Evolutionary conservation across 2,113 vertebrate species (phyloP).

Genomic region (Tachysurus vachellii): DNA sequence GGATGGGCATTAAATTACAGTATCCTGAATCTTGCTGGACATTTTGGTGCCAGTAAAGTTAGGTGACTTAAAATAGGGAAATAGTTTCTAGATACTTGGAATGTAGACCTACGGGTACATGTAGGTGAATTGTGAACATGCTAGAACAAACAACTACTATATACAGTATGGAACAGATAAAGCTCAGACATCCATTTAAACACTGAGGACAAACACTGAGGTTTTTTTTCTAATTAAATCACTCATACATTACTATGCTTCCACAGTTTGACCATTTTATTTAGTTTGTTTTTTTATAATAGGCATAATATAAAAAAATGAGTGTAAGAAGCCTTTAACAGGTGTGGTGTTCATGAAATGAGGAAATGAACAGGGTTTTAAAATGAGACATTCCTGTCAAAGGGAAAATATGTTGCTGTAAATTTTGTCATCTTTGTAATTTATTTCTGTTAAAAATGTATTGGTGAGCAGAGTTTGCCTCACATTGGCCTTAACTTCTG

Average conservation of each 20-base stretch:
- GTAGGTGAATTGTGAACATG: background rate
- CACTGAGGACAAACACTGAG: background rate
- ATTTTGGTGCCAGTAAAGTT: background rate
- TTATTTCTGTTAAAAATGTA: background rate
- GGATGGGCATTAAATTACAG: background rate
- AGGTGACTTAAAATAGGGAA: background rate
- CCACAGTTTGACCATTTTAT: background rate
- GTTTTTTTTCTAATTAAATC: too few species aligned
- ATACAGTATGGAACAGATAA: background rate
- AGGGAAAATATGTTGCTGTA: background rate
- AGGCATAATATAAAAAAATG: background rate
- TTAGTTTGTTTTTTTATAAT: background rate
- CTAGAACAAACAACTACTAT: background rate
- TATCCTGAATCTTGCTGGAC: background rate
- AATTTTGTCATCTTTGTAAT: background rate
- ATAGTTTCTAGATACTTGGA: background rate
- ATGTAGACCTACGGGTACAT: background rate
- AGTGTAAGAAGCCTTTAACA: background rate
- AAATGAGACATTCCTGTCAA: slow-evolving; percentile 15
- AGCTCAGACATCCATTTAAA: background rate
- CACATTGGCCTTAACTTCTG: background rate
- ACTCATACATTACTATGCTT: background rate
- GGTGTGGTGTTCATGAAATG: background rate
- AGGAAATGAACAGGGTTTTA: background rate
- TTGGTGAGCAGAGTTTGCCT: too few species aligned